These are phyloP conservation scores for Euwallacea similis DNA, from an alignment of 1,140 invertebrate genomes.

Conservation along the genomic window DNA sequence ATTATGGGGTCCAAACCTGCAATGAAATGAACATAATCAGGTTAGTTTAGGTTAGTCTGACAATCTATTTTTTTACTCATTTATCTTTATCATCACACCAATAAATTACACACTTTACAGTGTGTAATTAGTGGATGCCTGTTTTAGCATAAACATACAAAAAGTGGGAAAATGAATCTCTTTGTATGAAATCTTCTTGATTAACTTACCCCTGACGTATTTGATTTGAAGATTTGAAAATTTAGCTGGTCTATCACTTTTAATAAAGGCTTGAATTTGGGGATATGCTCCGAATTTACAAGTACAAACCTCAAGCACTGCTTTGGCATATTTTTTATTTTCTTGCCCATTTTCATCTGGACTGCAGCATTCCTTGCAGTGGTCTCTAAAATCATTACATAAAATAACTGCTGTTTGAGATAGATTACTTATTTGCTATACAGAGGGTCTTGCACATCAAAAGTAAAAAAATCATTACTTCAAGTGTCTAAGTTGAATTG, in stretches of 20 bases:
- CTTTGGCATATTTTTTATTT: slow-evolving; percentile 78
- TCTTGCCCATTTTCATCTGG: slow-evolving; percentile 63
- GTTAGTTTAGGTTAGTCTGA: not conserved
- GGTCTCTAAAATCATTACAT: slow-evolving; percentile 58
- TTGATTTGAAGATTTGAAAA: slow-evolving; percentile 88
- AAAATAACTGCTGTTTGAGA: not conserved
- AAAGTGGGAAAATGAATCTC: too few species aligned
- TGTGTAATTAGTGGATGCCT: too few species aligned
- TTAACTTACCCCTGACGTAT: slow-evolving; percentile 70
- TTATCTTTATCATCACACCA: too few species aligned
- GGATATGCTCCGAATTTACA: slow-evolving; percentile 96
- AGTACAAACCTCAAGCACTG: slow-evolving; percentile 88
- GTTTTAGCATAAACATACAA: too few species aligned
- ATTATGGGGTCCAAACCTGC: slow-evolving; percentile 84
- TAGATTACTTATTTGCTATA: too few species aligned
- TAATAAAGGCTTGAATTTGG: slow-evolving; percentile 94
- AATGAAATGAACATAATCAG: not conserved
- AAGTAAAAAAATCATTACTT: too few species aligned
- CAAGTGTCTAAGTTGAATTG: too few species aligned
- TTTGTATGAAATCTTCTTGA: not conserved
- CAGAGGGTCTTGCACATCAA: too few species aligned
- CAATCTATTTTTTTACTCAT: too few species aligned
- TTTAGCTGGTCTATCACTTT: slow-evolving; percentile 80
- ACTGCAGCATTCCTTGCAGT: slow-evolving; percentile 77
- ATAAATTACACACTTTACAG: too few species aligned